Evolutionary conservation across 2,113 vertebrate genomes (phyloP).

Genomic region (Oostethus manadensis): DNA sequence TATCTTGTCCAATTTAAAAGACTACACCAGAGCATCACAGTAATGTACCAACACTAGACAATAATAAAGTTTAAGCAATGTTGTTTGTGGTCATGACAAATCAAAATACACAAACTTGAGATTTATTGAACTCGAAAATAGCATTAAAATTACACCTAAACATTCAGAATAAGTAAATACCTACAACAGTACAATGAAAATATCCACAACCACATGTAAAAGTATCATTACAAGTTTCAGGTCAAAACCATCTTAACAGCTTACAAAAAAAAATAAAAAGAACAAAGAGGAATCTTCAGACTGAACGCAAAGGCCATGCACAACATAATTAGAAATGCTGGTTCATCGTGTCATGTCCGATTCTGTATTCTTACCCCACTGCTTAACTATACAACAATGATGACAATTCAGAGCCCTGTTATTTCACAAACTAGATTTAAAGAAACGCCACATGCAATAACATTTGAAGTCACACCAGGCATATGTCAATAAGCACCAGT

Average conservation of each 20-base stretch:
- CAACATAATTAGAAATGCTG: slow-evolving; percentile 49
- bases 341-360: slow-evolving; percentile 13
- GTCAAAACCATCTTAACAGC: slow-evolving; percentile 39
- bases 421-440: slow-evolving; percentile 8
- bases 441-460: slow-evolving; percentile 25
- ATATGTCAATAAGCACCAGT: slow-evolving; percentile 34
- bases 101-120: slow-evolving; percentile 50
- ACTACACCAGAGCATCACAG: neutral
- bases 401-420: slow-evolving; percentile 37
- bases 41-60: neutral
- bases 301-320: slow-evolving; percentile 55
- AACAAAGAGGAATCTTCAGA: slow-evolving; percentile 38
- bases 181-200: slow-evolving; percentile 56
- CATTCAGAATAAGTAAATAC: slow-evolving; percentile 34
- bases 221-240: slow-evolving; percentile 51
- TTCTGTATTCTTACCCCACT: slow-evolving; percentile 14
- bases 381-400: slow-evolving; percentile 8
- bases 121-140: slow-evolving; percentile 70
- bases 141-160: slow-evolving; percentile 43
- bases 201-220: slow-evolving; percentile 64
- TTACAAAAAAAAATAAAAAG: slow-evolving; percentile 19
- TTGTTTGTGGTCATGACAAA: no score
- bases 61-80: no score
- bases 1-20: slow-evolving; percentile 13
- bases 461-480: slow-evolving; percentile 11